Conservation (phyloP, 2,797 vertebrate genomes). For the Mus spretus region DNA sequence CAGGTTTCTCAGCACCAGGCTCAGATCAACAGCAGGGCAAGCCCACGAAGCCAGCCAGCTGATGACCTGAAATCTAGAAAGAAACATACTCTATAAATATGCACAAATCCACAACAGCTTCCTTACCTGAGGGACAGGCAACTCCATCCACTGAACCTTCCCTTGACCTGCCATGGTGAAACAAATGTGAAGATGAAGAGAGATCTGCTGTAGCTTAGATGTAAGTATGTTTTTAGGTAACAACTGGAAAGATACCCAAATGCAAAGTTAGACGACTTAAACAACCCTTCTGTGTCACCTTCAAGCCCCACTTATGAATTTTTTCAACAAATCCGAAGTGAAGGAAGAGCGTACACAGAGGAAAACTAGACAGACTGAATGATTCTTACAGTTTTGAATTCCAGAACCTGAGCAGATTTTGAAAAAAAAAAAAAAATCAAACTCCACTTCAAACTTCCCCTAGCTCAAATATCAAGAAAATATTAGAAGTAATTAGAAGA, state of each 20-base stretch:
- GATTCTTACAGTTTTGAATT: neutral
- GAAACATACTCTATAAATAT: neutral
- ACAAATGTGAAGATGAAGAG: constrained; percentile 38
- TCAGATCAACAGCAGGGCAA: neutral
- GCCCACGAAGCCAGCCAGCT: neutral
- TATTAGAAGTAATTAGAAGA: neutral
- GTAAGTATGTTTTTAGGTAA: neutral
- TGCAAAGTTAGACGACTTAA: constrained; percentile 47
- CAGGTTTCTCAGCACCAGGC: neutral
- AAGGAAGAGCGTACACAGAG: neutral
- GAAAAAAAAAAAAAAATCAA: neutral
- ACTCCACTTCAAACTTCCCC: neutral
- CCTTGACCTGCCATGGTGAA: neutral
- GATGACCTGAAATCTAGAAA: constrained; percentile 30
- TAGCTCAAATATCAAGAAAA: constrained; percentile 14
- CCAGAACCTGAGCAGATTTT: neutral
- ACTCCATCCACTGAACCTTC: neutral
- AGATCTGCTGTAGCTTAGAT: neutral
- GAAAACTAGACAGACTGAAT: neutral
- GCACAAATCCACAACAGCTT: neutral
- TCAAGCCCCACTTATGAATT: constrained; percentile 4
- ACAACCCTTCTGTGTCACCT: neutral
- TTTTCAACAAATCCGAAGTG: neutral
- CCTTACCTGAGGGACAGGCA: neutral
- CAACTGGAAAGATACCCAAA: constrained; percentile 41